Base-by-base conservation (phyloP, 2,888 invertebrate species). In the Ariolimax columbianus region DNA sequence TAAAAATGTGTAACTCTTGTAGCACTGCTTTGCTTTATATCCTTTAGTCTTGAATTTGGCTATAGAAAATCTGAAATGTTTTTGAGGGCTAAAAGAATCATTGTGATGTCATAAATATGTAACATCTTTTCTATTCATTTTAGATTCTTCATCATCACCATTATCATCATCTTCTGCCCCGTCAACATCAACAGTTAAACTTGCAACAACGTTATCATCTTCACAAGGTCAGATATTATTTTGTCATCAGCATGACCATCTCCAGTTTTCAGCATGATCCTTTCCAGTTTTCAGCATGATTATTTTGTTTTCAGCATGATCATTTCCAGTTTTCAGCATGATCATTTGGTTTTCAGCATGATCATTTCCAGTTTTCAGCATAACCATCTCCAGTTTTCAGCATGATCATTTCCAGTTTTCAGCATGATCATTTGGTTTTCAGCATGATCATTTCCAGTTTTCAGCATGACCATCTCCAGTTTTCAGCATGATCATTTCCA, bases 211-310 rank as follows among this genome's bases (percentile, higher is more conserved):
- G 1, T 4, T 66, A 55, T 40, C 43, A 30, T 11, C 79, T 47
- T 43, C 68, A 68, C 55, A 68, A 80, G 80, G 80, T 80, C 2
- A 68, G 80, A 80, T 80, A 30, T 68, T 38, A 38, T 33, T 9
- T 63, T n/a, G 4, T 23, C 38, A 33, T 30, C n/a, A 9, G n/a
- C 1, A 47, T 47, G 14, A 9, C 47, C n/a, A 30, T n/a, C 36
- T 66, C 33, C 26, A 23, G 59, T 19, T 30, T 30, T n/a, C 66
- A 47, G 9, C 47, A 47, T 14, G 9, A 47, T 66, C 36, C 11
- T 68, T 36, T 36, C 36, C 36, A 33, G 30, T 68, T 11, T n/a
- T 66, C 47, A 47, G 9, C 47, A 47, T 47, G 14, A 47, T 47
- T 7, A 47, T 47, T 11, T 47, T 14, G 14, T 47, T 47, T 11